Evolutionary conservation across 2,797 vertebrate genomes (phyloP).

Genomic region (Fringilla coelebs): DNA sequence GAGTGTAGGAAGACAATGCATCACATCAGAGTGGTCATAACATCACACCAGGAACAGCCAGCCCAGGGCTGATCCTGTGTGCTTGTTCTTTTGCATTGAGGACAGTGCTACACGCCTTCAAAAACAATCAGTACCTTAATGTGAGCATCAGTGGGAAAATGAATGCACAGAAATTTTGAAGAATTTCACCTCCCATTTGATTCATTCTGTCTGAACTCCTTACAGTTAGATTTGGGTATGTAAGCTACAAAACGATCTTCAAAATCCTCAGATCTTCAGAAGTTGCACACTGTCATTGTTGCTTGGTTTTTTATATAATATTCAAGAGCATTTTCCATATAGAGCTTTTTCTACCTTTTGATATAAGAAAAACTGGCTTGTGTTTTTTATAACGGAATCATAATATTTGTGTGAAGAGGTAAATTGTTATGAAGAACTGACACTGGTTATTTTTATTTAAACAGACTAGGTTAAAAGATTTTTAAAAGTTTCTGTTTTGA

Average conservation of each 20-base stretch:
- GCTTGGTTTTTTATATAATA: background rate
- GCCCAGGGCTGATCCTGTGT: rapidly evolving
- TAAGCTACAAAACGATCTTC: background rate
- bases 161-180: background rate
- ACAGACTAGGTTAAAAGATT: background rate
- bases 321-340: background rate
- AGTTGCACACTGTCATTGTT: background rate
- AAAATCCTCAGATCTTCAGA: background rate
- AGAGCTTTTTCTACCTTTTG: background rate
- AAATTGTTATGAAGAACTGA: background rate
- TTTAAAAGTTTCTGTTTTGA: background rate
- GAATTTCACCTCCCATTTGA: background rate
- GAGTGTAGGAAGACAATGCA: background rate
- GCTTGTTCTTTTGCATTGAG: background rate
- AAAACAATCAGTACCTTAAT: background rate
- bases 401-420: background rate
- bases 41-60: background rate
- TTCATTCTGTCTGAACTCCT: background rate
- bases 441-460: background rate
- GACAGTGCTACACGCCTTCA: background rate
- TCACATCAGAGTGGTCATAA: background rate
- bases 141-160: rapidly evolving
- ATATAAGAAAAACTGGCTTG: background rate
- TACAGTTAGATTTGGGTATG: background rate
- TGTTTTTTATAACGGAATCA: background rate